Conservation (phyloP, 53 echinoderm and acorn worm genomes). For the Stichopus horrens region DNA sequence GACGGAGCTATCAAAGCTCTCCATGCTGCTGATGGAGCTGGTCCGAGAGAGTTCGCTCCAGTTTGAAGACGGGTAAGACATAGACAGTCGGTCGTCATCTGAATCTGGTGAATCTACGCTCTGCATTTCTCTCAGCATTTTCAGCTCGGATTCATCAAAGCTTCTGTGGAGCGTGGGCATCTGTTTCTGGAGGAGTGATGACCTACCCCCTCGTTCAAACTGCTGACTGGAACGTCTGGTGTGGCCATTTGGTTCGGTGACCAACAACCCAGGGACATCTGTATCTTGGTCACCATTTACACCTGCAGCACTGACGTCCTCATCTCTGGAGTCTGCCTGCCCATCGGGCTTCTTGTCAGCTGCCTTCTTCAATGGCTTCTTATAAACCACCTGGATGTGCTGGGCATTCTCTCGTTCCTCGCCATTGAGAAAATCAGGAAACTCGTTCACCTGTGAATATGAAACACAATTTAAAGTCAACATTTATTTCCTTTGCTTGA, state of each 20-base stretch:
- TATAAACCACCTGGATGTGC: conserved; percentile 81
- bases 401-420: conserved; percentile 87
- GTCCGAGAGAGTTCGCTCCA: conserved; percentile 63
- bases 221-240: conserved; percentile 5
- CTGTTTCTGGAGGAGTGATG: conserved; percentile 42
- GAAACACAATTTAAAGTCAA: too few relatives aligned
- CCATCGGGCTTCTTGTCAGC: conserved; percentile 34
- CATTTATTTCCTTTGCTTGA: too few relatives aligned
- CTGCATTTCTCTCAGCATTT: conserved; percentile 48
- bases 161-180: conserved; percentile 68
- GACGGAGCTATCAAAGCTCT: conserved; percentile 50
- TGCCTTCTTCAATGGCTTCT: conserved; percentile 54
- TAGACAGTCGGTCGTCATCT: conserved; percentile 69
- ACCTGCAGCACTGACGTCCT: not conserved
- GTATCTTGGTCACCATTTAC: conserved; percentile 26
- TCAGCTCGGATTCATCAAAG: conserved; percentile 74
- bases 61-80: conserved; percentile 64
- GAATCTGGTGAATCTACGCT: conserved; percentile 56
- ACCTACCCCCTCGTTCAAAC: not conserved
- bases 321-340: conserved; percentile 34
- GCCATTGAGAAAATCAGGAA: conserved; percentile 94
- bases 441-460: conserved; percentile 84
- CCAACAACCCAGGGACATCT: conserved; percentile 55
- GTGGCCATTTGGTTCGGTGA: conserved; percentile 67
- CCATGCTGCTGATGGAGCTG: conserved; percentile 58